These are phyloP conservation scores for Ahaetulla prasina DNA, from an alignment of 2,113 vertebrate genomes.

Conservation along the genomic window DNA sequence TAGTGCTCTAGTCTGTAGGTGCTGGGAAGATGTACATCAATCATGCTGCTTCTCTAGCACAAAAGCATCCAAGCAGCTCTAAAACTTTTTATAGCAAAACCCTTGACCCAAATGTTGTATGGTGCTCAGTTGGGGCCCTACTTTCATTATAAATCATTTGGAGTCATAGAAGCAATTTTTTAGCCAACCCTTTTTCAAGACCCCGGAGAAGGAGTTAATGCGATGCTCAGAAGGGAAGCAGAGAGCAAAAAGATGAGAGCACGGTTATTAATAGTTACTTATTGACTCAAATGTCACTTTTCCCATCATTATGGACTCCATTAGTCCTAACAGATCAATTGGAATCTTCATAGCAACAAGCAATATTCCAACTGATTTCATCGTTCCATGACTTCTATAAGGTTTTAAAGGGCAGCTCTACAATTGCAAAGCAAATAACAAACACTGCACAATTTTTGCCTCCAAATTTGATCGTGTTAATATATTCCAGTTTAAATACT, in stretches of 20 bases:
- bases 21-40: not conserved
- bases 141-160: not conserved
- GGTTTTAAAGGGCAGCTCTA: not conserved
- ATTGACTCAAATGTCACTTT: not conserved
- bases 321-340: not conserved
- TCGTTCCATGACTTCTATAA: not conserved
- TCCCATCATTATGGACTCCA: not conserved
- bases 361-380: not conserved
- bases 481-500: not conserved
- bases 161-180: not conserved
- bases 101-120: not conserved
- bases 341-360: not conserved
- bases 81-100: not conserved
- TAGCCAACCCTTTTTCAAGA: not conserved
- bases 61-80: not conserved
- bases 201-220: not conserved
- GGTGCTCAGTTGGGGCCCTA: not conserved
- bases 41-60: not conserved
- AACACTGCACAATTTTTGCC: not conserved
- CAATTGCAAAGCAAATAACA: not conserved
- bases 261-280: not conserved
- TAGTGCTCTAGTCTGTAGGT: not conserved
- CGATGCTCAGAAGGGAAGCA: not conserved
- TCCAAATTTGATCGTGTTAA: not conserved
- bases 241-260: not conserved